Evolutionary conservation across 2,888 invertebrate genomes (phyloP), one percentile per base, ranked within the genome.

Genomic region (Caenorhabditis virilis): DNA sequence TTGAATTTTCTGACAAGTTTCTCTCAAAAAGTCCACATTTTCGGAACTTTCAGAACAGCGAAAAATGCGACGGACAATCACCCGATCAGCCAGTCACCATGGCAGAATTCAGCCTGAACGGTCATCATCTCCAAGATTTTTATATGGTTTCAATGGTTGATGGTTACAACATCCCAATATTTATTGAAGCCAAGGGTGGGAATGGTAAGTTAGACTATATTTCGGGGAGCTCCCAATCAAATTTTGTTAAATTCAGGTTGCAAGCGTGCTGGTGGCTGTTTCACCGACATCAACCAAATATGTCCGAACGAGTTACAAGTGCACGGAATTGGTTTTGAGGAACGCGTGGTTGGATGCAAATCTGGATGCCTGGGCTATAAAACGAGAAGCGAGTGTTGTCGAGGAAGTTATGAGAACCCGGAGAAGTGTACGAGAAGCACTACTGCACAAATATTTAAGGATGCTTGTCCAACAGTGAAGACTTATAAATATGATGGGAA

Each of bases 131-230:
- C 35, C 42, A 67, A 39, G 86, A 87, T 74, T 86, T 83, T 76
- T 87, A 87, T 76, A 86, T 87, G 67, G 80, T 87, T 48, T 86
- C 86, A 18, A 76, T 86, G 33, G 87, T 87, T n/a, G 86, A 87
- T 77, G 87, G 87, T 2, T 87, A 84, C 82, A 87, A 86, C 58
- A 38, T 78, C 9, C 76, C 71, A 23, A 61, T 78, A 23, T 56
- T 63, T 30, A 69, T 78, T 18, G 69, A 78, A 4, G 41, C 58
- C 15, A 48, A 48, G 22, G 58, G 63, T 13, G 57, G 64, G 3
- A 6, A 25, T 42, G 47, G 62, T 61, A 11, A 18, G 45, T 46
- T 26, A 16, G 35, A 11, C 7, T 1, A 26, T 2, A 13, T 3
- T 23, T 30, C 22, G 22, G n/a, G n/a, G n/a, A n/a, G n/a, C n/a